Base-by-base conservation (phyloP, 2,888 invertebrate genomes). In the Acleris holmiana region DNA sequence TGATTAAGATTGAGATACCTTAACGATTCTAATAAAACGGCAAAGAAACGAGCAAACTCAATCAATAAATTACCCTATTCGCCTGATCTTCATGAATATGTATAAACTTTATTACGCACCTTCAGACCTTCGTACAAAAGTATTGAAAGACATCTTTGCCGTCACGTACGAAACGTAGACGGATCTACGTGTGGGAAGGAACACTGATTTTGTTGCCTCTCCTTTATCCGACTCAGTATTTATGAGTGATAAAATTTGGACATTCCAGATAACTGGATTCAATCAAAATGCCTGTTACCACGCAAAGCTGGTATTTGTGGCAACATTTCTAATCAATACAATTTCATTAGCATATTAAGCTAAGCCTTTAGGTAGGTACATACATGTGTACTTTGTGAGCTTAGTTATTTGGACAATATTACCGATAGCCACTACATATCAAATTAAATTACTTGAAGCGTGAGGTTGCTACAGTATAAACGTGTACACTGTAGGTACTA, bases 141-240 rank as follows among this genome's bases (percentile, higher is more conserved):
- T 41, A 44, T 41, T 54, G 19, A 54, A 54, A 54, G 58, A 29
- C 53, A 41, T 25, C 51, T 17, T 64, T 46, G 46, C 23, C 49
- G 61, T 56, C 56, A 66, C 61, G 61, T 49, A 21, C 55, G 35
- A 21, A 40, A 61, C 60, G 60, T 61, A 51, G n/a, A n/a, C 21
- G 35, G 10, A 6, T 29, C 44, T 54, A 61, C 61, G 65, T 61
- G 61, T 35, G 41, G 25, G n/a, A 4, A 29, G 29, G 17, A 51
- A 63, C 57, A 35, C 63, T 40, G 57, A 64, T 59, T 64, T 59
- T 29, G 53, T 59, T 53, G 40, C 53, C 53, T 25, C 10, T 48
- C 35, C 47, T 53, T 29, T 25, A 25, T 21, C 23, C 29, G 25
- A 25, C 41, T 41, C 29, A 18, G 25, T 59, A 54, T 64, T 64